Percentiles rank a stretch among this genome's conserved stretches.
Conservation (phyloP, 30 jellyfish, hydroid and myxozoan genomes). For the Aurelia sp. region DNA sequence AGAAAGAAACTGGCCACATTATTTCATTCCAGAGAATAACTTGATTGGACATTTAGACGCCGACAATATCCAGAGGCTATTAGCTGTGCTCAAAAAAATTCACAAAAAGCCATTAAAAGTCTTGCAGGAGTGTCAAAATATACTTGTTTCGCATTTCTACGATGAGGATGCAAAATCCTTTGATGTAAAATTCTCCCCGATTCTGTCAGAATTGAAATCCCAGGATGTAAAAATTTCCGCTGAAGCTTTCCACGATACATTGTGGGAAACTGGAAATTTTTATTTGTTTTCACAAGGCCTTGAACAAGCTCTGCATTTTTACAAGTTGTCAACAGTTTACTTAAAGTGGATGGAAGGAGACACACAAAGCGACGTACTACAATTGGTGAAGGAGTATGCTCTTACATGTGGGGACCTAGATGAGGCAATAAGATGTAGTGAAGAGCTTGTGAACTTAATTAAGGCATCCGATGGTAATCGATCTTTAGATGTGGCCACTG, state of each 20-base stretch:
- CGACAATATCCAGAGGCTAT: not conserved
- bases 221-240: not conserved
- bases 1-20: slow-evolving; percentile 12
- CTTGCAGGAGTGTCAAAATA: slow-evolving; percentile 7
- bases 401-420: not conserved
- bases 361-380: not conserved
- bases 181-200: too few relatives aligned
- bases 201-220: not conserved
- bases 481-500: not conserved
- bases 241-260: not conserved
- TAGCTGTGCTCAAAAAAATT: not conserved
- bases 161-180: not conserved
- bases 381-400: not conserved
- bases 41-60: not conserved
- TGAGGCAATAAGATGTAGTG: not conserved
- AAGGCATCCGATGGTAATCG: not conserved
- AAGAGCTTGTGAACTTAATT: not conserved
- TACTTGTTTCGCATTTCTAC: not conserved
- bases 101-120: not conserved
- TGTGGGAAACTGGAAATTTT: slow-evolving; percentile 7
- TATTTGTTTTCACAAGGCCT: not conserved
- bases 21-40: slow-evolving; percentile 2
- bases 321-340: not conserved
- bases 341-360: not conserved
- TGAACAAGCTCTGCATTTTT: slow-evolving; percentile 2